These are phyloP conservation scores for Stegostoma tigrinum DNA, from an alignment of 2,113 vertebrate genomes.

Conservation along the genomic window DNA sequence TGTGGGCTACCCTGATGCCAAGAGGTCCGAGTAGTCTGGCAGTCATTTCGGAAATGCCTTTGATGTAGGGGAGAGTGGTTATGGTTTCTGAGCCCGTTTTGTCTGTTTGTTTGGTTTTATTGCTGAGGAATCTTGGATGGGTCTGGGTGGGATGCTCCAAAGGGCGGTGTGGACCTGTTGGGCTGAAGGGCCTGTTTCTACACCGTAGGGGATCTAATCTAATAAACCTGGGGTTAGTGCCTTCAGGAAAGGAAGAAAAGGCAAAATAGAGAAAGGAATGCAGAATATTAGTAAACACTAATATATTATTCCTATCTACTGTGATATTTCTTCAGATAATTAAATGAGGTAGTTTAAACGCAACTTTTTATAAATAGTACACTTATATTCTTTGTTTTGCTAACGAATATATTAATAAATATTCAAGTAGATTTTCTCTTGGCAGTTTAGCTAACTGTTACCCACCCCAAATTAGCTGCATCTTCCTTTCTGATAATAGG, in stretches of 20 bases:
- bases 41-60: too few species aligned
- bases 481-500: background rate
- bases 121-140: too few species aligned
- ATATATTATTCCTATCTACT: background rate
- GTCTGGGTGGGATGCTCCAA: too few species aligned
- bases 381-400: background rate
- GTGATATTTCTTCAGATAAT: background rate
- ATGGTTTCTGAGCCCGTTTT: too few species aligned
- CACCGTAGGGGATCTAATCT: too few species aligned
- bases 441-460: background rate
- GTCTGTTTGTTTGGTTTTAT: too few species aligned
- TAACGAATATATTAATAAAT: background rate
- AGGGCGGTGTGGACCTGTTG: too few species aligned
- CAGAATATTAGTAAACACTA: background rate
- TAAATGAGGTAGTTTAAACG: background rate
- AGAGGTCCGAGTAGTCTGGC: too few species aligned
- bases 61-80: too few species aligned
- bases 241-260: background rate
- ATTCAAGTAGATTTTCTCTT: background rate
- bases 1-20: too few species aligned
- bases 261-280: background rate
- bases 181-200: too few species aligned
- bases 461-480: background rate
- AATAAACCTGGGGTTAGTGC: background rate
- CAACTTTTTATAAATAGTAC: background rate